Evolutionary conservation across 1,140 invertebrate species (phyloP), one percentile per base, ranked within the genome.

Genomic region (Hycleus phaleratus): DNA sequence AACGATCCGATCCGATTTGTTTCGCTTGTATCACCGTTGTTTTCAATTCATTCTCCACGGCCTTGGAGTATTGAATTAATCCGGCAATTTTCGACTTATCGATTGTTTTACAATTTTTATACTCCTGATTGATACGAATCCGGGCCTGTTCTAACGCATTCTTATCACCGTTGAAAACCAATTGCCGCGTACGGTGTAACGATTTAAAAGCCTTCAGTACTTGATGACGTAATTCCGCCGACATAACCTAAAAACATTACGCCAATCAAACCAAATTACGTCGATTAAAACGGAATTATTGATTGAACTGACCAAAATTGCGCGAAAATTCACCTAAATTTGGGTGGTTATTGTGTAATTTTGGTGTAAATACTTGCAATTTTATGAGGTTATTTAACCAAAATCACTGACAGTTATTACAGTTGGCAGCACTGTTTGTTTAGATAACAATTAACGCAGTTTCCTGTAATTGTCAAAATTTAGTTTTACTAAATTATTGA

Each of bases 71-170:
- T 67, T 81, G 77, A 38, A 85, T 73, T 68, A 85, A 71, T 83
- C 86, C 68, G 61, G 74, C 62, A 58, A 86, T 82, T 40, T 78
- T 62, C 50, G 71, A 70, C 57, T 64, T 54, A 61, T 86, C 69
- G 8, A 85, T 67, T 66, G 77, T 60, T 72, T 78, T 82, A 63
- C 82, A 77, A 73, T 85, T 86, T 51, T 67, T 74, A 68, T 79
- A 86, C 70, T 85, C 84, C 46, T 81, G 77, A 69, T 86, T 86
- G 52, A 87, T 85, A 71, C 79, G 82, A 12, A 73, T 47, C 67
- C 84, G 78, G 4, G 75, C 74, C 59, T 82, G 74, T 65, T 72
- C 63, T 49, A 87, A 73, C 5, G 84, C 81, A 63, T 66, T 68
- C 39, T 76, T 58, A 68, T 87, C 85, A 10, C 78, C 81, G 48